A percentile compares a stretch with the other conserved stretches of the same genome.
Conservation (phyloP, 2,888 invertebrate species). For the Molorchus minor region DNA sequence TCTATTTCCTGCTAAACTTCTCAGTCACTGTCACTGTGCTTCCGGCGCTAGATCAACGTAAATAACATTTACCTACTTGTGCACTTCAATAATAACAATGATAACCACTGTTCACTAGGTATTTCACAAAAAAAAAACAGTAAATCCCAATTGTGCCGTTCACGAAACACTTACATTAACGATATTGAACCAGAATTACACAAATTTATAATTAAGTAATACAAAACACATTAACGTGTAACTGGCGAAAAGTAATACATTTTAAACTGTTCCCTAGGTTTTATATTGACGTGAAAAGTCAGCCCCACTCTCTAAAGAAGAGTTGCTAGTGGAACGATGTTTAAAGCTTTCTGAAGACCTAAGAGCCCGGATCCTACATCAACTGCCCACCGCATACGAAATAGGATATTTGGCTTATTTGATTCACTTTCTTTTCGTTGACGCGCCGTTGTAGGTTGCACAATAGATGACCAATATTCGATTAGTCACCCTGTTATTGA, state of each 20-base stretch:
- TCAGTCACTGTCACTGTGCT: constrained; percentile 28
- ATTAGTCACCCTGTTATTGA: constrained; percentile 45
- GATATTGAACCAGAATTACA: constrained; percentile 27
- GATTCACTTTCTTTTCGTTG: constrained; percentile 54
- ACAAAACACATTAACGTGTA: constrained; percentile 40
- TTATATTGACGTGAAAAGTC: constrained; percentile 64
- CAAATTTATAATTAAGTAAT: constrained; percentile 23
- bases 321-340: constrained; percentile 54
- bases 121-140: constrained; percentile 27
- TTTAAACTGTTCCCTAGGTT: constrained; percentile 62
- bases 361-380: constrained; percentile 48
- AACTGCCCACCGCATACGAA: constrained; percentile 45
- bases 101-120: constrained; percentile 24
- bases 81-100: constrained; percentile 31
- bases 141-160: constrained; percentile 40
- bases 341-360: constrained; percentile 49
- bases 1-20: neutral
- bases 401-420: constrained; percentile 53
- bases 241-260: constrained; percentile 60
- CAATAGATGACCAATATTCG: constrained; percentile 45
- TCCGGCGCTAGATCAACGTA: constrained; percentile 3
- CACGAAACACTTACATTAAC: constrained; percentile 44
- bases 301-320: constrained; percentile 57
- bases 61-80: constrained; percentile 34
- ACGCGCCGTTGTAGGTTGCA: constrained; percentile 49